Base-by-base conservation (phyloP, 1,140 invertebrate genomes). In the Aphaenogaster rudis region DNA sequence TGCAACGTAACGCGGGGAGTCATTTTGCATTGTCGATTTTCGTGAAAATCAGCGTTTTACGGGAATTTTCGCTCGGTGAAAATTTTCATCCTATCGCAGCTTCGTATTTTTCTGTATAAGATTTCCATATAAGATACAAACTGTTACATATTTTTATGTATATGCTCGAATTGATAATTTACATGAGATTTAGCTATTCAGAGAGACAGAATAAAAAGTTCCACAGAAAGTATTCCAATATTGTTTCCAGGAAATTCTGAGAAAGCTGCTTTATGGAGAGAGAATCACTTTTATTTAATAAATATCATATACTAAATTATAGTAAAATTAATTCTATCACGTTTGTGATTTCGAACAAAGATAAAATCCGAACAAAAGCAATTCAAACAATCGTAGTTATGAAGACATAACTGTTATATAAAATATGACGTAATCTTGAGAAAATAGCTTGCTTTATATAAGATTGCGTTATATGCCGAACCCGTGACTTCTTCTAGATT, bases 61-160 rank as follows among this genome's bases (percentile, higher is more conserved):
- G 76, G 52, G 59, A 89, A 86, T 89, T 90, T 86, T 76, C 48
- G 21, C 15, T 54, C 57, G 48, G 33, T 42, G 72, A 71, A 86
- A 69, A 86, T 45, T 33, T 86, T 67, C 45, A 28, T 48, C 17
- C 67, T 13, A 17, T 9, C 67, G 28, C 42, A 48, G 6, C 66
- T 33, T 21, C n/a, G 66, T 66, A 67, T n/a, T 28, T 50, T 48
- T 5, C 67, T 28, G 0, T 74, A 48, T 28, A 28, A 28, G 28
- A 28, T 28, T 28, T 28, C 28, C 21, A 39, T 71, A 36, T 11
- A 9, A 39, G 9, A 1, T 36, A 42, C 8, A 36, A 8, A 13
- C 6, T 13, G 28, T 59, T 81, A 71, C 17, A 15, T 48, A 74
- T 36, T 36, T 48, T 61, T 59, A 33, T 33, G 39, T 72, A 74